Base-by-base conservation (phyloP, 2,888 invertebrate species). In the Sinohyriopsis cumingii region DNA sequence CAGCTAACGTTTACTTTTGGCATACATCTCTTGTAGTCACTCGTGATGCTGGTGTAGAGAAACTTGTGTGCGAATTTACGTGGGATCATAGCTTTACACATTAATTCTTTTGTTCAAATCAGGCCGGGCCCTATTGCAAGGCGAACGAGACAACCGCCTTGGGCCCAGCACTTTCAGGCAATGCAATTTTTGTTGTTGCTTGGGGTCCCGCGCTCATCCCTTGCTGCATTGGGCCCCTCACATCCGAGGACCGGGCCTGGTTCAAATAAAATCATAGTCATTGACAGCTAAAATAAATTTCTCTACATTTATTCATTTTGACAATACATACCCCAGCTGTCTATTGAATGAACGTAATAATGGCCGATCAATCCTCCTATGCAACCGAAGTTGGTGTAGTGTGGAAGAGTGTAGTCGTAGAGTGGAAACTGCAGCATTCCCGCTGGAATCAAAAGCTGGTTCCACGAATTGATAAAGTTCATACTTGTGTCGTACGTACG, bases 391-490 rank as follows among this genome's bases (percentile, higher is more conserved):
- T 86, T 88, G 63, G 80, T 73, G 76, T 83, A 86, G 57, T 80
- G 76, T 1, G 86, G 87, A 1, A 84, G 75, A 0, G 75, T 77
- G 72, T 82, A 75, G 69, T 82, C 82, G 75, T 84, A 89, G 56
- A 87, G 67, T 0, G 89, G 89, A 65, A 82, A 85, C 81, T 87
- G 86, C 57, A 88, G 75, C 55, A 86, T 65, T 0, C 86, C 88
- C 0, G 87, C 84, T 6, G 88, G 85, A 6, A 86, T 80, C 19
- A 88, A 76, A 15, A 88, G 77, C 65, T 86, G 83, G 71, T 85
- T 84, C 87, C 87, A 88, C 9, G 76, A 75, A 61, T 82, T 81
- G 73, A 79, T 80, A 67, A 81, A 85, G 5, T 73, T 68, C 67
- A 84, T 82, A 6, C 63, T 55, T 1, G 82, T 79, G 60, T 75